Evolutionary conservation across 2,797 vertebrate species (phyloP).

Genomic region (Synanceia verrucosa): DNA sequence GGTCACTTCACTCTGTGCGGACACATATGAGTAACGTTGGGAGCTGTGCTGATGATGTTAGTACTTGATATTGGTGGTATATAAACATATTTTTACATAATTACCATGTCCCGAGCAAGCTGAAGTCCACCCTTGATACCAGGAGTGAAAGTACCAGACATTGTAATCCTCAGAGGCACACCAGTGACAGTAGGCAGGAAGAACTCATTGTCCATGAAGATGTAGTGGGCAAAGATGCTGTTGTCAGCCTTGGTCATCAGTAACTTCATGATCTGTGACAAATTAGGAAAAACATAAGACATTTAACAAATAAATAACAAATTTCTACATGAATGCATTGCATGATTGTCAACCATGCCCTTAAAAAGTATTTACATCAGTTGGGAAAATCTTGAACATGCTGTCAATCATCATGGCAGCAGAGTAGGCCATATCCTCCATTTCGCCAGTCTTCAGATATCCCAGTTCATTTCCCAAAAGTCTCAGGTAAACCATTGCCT

Average conservation of each 20-base stretch:
- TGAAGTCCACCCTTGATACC: constrained; percentile 87
- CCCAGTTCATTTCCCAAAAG: constrained; percentile 93
- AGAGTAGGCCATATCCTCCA: constrained; percentile 79
- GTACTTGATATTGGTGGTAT: not conserved
- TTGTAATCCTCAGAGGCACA: constrained; percentile 88
- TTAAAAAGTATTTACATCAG: constrained; percentile 54
- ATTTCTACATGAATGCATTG: not conserved
- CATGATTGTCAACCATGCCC: not conserved
- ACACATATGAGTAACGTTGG: not conserved
- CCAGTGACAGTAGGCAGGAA: constrained; percentile 93
- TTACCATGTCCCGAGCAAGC: constrained; percentile 79
- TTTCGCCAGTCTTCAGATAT: constrained; percentile 88
- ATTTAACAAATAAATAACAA: not conserved
- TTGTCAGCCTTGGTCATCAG: constrained; percentile 83
- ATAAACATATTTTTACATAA: not conserved
- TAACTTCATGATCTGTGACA: constrained; percentile 81
- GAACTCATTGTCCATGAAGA: constrained; percentile 97
- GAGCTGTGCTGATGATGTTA: no score
- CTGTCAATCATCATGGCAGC: constrained; percentile 72
- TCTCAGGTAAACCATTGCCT: constrained; percentile 92
- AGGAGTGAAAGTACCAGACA: constrained; percentile 90
- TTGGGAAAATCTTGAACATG: constrained; percentile 78
- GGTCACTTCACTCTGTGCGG: constrained; percentile 72
- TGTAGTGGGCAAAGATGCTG: constrained; percentile 92
- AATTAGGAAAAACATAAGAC: not conserved